A percentile compares a stretch with the other conserved stretches of the same genome.
Evolutionary conservation across 2,888 invertebrate genomes (phyloP).

Genomic region (Catotricha subobsoleta): DNA sequence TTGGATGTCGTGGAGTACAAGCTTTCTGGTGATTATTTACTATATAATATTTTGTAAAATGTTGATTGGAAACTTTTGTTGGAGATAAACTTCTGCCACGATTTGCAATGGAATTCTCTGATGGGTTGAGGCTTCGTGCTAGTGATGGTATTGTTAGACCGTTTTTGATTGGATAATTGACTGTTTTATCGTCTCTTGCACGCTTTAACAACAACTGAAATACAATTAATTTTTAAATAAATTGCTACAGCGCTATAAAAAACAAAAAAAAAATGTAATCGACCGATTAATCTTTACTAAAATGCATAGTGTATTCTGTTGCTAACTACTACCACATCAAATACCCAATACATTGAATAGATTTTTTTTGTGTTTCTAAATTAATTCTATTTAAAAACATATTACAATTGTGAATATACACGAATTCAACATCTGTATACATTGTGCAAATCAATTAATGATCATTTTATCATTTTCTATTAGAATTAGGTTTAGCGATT

Average conservation of each 20-base stretch:
- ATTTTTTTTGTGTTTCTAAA: background rate
- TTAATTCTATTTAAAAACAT: too few species aligned
- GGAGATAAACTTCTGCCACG: constrained; percentile 4
- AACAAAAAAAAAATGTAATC: background rate
- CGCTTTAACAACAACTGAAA: constrained; percentile 13
- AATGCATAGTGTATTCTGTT: background rate
- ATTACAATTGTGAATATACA: too few species aligned
- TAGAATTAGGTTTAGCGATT: too few species aligned
- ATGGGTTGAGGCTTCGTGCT: too few species aligned
- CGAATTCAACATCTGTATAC: too few species aligned
- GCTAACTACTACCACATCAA: background rate
- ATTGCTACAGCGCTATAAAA: background rate
- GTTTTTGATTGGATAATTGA: constrained; percentile 5
- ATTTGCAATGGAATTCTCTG: too few species aligned
- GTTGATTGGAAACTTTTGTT: background rate
- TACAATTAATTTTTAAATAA: too few species aligned
- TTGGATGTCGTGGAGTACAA: constrained; percentile 1
- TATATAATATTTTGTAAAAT: background rate
- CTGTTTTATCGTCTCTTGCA: constrained; percentile 11
- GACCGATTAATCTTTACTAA: background rate
- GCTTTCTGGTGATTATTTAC: background rate
- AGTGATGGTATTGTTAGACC: background rate
- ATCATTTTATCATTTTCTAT: too few species aligned
- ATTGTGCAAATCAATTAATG: too few species aligned
- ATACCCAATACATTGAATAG: background rate